Conservation (phyloP, 2,797 vertebrate species). For the Crax fasciolata region DNA sequence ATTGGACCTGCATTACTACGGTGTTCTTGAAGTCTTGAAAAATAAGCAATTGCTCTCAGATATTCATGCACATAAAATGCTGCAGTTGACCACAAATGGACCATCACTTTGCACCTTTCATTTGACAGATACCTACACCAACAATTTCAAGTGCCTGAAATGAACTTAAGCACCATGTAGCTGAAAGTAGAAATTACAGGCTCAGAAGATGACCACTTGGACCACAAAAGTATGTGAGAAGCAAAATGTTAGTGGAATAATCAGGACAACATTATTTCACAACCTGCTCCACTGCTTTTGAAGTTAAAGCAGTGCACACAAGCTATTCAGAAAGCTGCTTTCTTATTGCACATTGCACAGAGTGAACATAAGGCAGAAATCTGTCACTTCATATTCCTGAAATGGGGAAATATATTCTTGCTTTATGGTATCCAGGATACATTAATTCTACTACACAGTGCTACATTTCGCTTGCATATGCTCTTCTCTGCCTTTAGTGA, state of each 20-base stretch:
- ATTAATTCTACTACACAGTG: neutral
- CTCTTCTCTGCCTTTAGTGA: neutral
- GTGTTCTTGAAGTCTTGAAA: neutral
- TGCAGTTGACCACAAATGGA: accelerated
- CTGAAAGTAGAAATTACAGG: neutral
- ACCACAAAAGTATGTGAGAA: neutral
- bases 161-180: neutral
- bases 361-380: neutral
- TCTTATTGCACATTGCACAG: neutral
- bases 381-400: neutral
- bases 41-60: neutral
- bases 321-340: neutral
- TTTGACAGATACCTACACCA: neutral
- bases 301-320: neutral
- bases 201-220: neutral
- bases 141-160: neutral
- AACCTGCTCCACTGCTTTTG: neutral
- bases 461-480: neutral
- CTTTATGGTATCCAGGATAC: neutral
- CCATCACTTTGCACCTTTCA: neutral
- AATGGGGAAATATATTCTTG: neutral
- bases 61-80: neutral
- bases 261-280: neutral
- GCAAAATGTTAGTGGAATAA: neutral
- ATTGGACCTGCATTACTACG: neutral